phyloP scores from a whole-genome alignment of 2,797 vertebrate genomes.

The Agapornis canus region DNA sequence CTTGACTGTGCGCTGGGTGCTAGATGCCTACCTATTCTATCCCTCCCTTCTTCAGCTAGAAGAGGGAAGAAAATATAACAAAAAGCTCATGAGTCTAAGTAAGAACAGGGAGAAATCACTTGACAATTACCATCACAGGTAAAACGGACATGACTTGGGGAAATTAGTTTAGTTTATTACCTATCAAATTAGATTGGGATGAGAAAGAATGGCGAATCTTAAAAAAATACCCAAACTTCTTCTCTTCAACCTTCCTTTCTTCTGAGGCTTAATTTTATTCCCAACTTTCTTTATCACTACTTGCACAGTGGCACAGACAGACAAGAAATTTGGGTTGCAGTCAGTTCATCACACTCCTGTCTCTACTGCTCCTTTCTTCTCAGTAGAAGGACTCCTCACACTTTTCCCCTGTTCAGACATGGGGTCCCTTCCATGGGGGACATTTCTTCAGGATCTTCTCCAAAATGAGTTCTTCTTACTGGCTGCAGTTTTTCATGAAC shows the following conservation, averaged over 20 bases:
- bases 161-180: background rate
- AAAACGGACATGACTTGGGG: background rate
- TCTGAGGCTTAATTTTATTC: background rate
- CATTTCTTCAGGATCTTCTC: background rate
- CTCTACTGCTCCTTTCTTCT: background rate
- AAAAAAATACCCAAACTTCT: background rate
- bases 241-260: background rate
- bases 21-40: background rate
- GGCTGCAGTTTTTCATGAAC: background rate
- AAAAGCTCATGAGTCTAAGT: background rate
- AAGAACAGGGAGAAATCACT: background rate
- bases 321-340: accelerated
- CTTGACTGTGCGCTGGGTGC: background rate
- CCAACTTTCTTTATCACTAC: background rate
- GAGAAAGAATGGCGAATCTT: background rate
- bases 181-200: too few relatives aligned
- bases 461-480: background rate
- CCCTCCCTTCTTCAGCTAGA: background rate
- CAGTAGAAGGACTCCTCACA: accelerated
- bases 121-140: accelerated
- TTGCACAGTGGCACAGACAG: background rate
- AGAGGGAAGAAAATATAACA: background rate
- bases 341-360: accelerated
- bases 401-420: background rate
- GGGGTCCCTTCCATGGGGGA: background rate